phyloP scores from a whole-genome alignment of 2,113 vertebrate species.

The Crotalus helleri region DNA sequence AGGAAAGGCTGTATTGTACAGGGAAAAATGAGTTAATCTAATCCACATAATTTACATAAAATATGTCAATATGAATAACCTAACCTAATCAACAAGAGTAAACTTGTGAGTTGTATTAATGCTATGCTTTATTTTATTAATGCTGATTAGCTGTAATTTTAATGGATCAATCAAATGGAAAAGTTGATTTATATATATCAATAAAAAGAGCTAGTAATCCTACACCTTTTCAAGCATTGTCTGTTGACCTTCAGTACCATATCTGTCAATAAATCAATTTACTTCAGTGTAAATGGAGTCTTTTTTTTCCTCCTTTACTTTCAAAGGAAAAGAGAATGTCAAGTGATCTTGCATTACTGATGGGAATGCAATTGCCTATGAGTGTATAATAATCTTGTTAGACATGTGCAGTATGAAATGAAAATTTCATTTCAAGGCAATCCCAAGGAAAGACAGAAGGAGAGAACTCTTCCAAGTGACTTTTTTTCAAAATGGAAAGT shows the following conservation, averaged over 20 bases:
- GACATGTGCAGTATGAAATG: not conserved
- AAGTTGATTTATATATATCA: not conserved
- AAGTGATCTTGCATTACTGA: not conserved
- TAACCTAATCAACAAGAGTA: not conserved
- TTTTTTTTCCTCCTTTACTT: not conserved
- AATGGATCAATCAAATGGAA: not conserved
- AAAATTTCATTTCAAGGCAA: not conserved
- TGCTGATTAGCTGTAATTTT: not conserved
- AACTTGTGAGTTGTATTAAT: not conserved
- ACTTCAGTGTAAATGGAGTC: not conserved
- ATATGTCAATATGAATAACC: not conserved
- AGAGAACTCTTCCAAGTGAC: not conserved
- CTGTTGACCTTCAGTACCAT: not conserved
- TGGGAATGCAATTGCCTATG: not conserved
- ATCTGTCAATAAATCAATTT: not conserved
- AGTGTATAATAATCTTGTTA: not conserved
- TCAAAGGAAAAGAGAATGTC: not conserved
- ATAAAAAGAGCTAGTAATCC: not conserved
- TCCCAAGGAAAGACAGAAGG: not conserved
- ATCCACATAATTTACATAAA: not conserved
- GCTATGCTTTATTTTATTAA: not conserved
- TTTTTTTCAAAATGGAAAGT: not conserved
- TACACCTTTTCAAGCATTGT: not conserved
- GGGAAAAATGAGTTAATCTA: not conserved
- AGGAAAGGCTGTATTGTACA: not conserved